A percentile compares a stretch with the other conserved stretches of the same genome.
phyloP scores from a whole-genome alignment of 2,888 invertebrate genomes.

The Zaprionus lineosus region DNA sequence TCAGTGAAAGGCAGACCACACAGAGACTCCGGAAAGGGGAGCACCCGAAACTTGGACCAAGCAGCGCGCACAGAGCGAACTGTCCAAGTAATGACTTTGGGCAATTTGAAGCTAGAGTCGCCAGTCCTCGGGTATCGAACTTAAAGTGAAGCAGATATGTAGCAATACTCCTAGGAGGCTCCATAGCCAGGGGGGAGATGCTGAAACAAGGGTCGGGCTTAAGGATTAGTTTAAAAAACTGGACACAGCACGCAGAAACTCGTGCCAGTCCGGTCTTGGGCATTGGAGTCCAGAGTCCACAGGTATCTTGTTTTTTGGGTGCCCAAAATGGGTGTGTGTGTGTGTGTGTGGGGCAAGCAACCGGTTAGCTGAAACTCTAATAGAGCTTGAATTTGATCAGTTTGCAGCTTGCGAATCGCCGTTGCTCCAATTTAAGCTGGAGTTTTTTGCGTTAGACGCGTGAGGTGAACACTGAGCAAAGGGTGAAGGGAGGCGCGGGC shows the following conservation, averaged over 20 bases:
- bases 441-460: slow-evolving; percentile 34
- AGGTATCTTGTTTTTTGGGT: slow-evolving; percentile 37
- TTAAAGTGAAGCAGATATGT: too few species aligned
- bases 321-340: slow-evolving; percentile 17
- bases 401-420: slow-evolving; percentile 1
- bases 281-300: slow-evolving; percentile 4
- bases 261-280: slow-evolving; percentile 20
- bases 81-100: too few species aligned
- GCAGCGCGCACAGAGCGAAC: too few species aligned
- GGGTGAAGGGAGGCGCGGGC: slow-evolving; percentile 7
- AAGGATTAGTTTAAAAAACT: too few species aligned
- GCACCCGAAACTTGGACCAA: too few species aligned
- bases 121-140: too few species aligned
- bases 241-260: too few species aligned
- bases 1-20: background rate
- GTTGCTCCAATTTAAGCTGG: slow-evolving; percentile 43
- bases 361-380: slow-evolving; percentile 27
- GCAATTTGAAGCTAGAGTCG: too few species aligned
- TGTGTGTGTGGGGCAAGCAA: slow-evolving; percentile 9
- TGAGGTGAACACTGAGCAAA: background rate
- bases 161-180: too few species aligned
- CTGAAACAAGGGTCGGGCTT: too few species aligned
- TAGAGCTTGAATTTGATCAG: background rate
- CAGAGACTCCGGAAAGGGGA: too few species aligned
- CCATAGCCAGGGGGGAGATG: too few species aligned